These are phyloP conservation scores for Lepidonotus clava DNA, from an alignment of 2,888 invertebrate species.

Conservation along the genomic window DNA sequence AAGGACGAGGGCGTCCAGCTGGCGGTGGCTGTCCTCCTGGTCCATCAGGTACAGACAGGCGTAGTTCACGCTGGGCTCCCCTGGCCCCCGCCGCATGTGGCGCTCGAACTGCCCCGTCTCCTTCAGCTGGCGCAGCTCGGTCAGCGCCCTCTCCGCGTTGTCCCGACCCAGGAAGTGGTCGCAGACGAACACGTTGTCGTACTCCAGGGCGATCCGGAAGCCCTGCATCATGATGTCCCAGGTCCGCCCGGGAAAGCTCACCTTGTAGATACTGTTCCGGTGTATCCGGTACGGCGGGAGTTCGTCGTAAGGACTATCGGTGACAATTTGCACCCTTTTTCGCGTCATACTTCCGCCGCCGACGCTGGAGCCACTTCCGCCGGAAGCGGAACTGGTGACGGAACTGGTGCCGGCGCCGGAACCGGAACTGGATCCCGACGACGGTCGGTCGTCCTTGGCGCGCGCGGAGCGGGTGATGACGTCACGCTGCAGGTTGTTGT, in stretches of 20 bases:
- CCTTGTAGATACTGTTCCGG: conserved; percentile 26
- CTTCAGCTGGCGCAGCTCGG: conserved; percentile 15
- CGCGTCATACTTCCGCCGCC: conserved; percentile 39
- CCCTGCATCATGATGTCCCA: conserved; percentile 57
- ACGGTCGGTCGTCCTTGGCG: conserved; percentile 18
- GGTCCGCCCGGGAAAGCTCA: conserved; percentile 33
- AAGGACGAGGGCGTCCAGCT: conserved; percentile 43
- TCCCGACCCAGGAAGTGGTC: conserved; percentile 56
- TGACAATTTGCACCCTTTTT: conserved; percentile 49
- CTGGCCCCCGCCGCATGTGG: conserved; percentile 41
- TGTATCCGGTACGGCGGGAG: conserved; percentile 47
- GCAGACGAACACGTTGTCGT: conserved; percentile 55
- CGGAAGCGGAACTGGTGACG: neutral
- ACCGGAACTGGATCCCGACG: conserved; percentile 43
- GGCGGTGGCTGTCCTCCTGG: conserved; percentile 37
- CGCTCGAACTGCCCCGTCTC: conserved; percentile 46
- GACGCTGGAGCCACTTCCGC: neutral
- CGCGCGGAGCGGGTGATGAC: neutral
- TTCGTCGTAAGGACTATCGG: conserved; percentile 47
- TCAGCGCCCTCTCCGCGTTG: neutral
- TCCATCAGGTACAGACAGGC: conserved; percentile 53
- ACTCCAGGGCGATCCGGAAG: conserved; percentile 52
- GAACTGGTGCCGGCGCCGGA: neutral
- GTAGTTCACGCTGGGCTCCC: conserved; percentile 25
- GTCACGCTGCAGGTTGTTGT: neutral